Percentiles rank a stretch among this genome's conserved stretches.
These are phyloP conservation scores for Watsonalla cultraria DNA, from an alignment of 2,888 invertebrate genomes.

Conservation along the genomic window DNA sequence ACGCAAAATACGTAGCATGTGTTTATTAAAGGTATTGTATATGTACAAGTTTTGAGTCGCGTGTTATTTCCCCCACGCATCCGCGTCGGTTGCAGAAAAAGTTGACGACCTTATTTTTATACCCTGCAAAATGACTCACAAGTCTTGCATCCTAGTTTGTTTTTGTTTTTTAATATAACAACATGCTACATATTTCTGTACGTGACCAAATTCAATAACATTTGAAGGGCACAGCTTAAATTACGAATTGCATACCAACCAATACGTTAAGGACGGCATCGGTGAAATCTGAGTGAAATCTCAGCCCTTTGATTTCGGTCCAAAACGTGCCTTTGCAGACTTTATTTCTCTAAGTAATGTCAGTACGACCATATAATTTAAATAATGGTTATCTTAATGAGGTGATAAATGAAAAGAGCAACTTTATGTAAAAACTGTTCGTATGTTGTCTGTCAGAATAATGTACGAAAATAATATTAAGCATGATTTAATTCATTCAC, in stretches of 20 bases:
- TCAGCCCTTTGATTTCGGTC: constrained; percentile 16
- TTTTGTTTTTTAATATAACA: background rate
- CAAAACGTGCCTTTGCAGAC: too few species aligned
- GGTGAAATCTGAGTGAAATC: constrained; percentile 28
- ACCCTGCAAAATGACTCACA: background rate
- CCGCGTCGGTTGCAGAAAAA: constrained; percentile 26
- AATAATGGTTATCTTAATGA: background rate
- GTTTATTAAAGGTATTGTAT: background rate
- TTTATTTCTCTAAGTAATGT: background rate
- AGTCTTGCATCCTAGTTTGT: background rate
- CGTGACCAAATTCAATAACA: constrained; percentile 25
- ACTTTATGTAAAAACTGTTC: background rate
- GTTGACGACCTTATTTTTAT: constrained; percentile 28
- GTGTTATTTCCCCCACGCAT: constrained; percentile 8
- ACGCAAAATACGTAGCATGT: background rate
- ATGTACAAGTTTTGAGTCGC: background rate
- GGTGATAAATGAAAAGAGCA: background rate
- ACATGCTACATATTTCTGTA: constrained; percentile 3
- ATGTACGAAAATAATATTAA: background rate
- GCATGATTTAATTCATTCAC: constrained; percentile 8
- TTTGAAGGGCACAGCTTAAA: constrained; percentile 22
- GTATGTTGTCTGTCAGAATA: background rate
- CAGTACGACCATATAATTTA: background rate
- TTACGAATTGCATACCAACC: background rate
- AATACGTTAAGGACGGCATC: background rate